Base-by-base conservation (phyloP, 2,797 vertebrate species). In the Sebastiscus tertius region DNA sequence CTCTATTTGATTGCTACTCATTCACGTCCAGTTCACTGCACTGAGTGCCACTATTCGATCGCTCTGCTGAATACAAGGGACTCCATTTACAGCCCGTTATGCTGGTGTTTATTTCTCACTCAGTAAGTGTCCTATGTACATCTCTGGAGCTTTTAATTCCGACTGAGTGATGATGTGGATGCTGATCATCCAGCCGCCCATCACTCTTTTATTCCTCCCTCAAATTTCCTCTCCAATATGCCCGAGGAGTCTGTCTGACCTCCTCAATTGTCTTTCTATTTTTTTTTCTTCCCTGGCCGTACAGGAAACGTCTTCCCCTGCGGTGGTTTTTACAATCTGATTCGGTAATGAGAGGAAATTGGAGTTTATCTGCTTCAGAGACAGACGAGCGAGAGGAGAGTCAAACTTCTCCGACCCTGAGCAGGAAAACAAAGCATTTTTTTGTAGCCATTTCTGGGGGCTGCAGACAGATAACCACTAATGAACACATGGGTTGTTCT, bases 301-400 rank as follows among this genome's bases (percentile, higher is more conserved):
- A 64, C 61, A 65, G 67, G 60, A 82, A 82, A 74, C 7, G 14
- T 81, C 64, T 77, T 52, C 66, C 70, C 60, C 73, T 70, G 46
- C 8, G 49, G 67, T 72, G 20, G 8, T 83, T 88, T 81, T 84
- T 62, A 64, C 65, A 59, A 79, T 88, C 58, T 85, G 71, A 86
- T 77, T 84, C 71, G n/a, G 31, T 88, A 88, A 91, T 88, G 72
- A 85, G 75, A 84, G 85, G 81, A 89, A 91, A 88, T 82, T 58
- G 55, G 76, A 76, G 33, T 84, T 84, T 85, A 86, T 90, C 77
- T 87, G 39, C 73, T 82, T 86, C 75, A 72, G 49, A 88, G 78
- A 69, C 77, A 66, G 75, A 72, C 34, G 3, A 61, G 64, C 18
- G 33, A 67, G 72, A 70, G 64, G 83, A 4, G 74, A 88, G 67